These are phyloP conservation scores for Marisa cornuarietis DNA, from an alignment of 1,140 invertebrate genomes.

Conservation along the genomic window DNA sequence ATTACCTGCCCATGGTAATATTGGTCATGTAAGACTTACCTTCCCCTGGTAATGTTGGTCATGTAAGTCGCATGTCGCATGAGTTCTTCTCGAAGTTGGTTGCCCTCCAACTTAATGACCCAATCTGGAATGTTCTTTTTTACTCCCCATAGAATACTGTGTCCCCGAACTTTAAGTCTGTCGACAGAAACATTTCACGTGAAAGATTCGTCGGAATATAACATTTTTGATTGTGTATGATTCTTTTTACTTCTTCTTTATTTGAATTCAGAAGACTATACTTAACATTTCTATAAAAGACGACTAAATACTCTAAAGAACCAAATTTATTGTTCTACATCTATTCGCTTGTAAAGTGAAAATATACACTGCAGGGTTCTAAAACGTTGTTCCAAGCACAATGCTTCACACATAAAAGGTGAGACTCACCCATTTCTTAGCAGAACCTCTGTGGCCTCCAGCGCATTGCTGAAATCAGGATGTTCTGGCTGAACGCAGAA, in stretches of 20 bases:
- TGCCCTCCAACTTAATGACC: not conserved
- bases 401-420: too few species aligned
- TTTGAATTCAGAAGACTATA: too few species aligned
- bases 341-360: too few species aligned
- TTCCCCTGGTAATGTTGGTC: constrained; percentile 12
- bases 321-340: too few species aligned
- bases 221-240: too few species aligned
- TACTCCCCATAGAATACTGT: constrained; percentile 23
- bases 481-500: not conserved
- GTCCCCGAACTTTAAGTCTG: constrained; percentile 23
- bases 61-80: constrained; percentile 6
- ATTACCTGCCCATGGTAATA: too few species aligned
- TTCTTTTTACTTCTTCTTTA: too few species aligned
- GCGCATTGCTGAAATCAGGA: constrained; percentile 3
- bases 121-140: constrained; percentile 17
- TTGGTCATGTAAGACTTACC: constrained; percentile 7
- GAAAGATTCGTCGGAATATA: not conserved
- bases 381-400: too few species aligned
- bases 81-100: not conserved
- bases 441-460: constrained; percentile 10
- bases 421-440: not conserved
- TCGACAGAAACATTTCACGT: not conserved
- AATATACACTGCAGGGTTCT: too few species aligned
- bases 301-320: too few species aligned
- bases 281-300: too few species aligned